phyloP scores from a whole-genome alignment of 2,888 invertebrate genomes.

The Linnaemya tessellans region DNA sequence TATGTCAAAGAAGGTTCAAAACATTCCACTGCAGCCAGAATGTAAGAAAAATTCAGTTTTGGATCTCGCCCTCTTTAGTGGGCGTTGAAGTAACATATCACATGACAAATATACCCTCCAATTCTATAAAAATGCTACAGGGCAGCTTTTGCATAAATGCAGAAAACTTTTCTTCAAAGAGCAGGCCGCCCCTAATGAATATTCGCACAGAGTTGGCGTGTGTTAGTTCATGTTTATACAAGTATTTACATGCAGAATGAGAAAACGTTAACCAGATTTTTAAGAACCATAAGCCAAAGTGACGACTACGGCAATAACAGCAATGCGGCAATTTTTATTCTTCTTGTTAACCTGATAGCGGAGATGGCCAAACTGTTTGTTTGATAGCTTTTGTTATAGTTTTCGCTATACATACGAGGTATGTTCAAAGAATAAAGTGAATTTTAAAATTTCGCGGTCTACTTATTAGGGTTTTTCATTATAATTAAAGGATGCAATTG shows the following conservation, averaged over 20 bases:
- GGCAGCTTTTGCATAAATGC: too few species aligned
- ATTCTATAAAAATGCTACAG: too few species aligned
- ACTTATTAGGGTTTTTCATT: too few species aligned
- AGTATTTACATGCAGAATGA: constrained; percentile 39
- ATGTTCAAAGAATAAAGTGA: too few species aligned
- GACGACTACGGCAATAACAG: constrained; percentile 75
- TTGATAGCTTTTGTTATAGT: not conserved
- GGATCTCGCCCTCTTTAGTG: too few species aligned
- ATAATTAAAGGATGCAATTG: too few species aligned
- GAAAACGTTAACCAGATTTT: constrained; percentile 57
- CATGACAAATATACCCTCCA: too few species aligned
- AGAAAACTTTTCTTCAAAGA: too few species aligned
- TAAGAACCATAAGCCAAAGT: constrained; percentile 74
- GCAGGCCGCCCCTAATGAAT: constrained; percentile 23
- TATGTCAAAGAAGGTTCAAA: too few species aligned
- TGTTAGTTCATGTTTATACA: constrained; percentile 16
- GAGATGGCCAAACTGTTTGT: constrained; percentile 22
- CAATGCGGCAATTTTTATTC: constrained; percentile 80
- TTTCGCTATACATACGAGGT: not conserved
- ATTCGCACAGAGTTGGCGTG: not conserved
- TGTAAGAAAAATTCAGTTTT: too few species aligned
- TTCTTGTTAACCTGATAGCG: constrained; percentile 59
- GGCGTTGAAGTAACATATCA: too few species aligned
- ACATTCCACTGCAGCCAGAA: too few species aligned
- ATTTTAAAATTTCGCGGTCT: not conserved